phyloP scores from a whole-genome alignment of 2,113 vertebrate species.

The Apteryx owenii region DNA sequence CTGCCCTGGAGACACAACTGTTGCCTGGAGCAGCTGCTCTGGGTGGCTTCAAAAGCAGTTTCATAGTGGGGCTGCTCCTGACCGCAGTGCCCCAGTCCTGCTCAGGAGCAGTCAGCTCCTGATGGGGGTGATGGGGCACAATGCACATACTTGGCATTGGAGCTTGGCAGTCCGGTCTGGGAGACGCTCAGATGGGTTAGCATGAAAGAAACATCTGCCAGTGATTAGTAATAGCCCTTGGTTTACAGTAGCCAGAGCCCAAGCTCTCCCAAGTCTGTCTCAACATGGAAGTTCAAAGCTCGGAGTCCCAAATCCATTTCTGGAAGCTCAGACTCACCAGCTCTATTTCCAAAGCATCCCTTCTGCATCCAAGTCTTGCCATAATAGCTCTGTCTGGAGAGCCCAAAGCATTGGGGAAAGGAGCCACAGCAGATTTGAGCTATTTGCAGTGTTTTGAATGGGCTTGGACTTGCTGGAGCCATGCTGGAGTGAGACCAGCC shows the following conservation, averaged over 20 bases:
- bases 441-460: not conserved
- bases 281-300: not conserved
- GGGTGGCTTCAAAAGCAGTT: accelerated
- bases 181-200: not conserved
- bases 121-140: not conserved
- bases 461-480: not conserved
- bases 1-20: not conserved
- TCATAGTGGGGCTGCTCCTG: accelerated
- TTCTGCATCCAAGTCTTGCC: not conserved
- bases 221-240: not conserved
- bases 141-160: not conserved
- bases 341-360: not conserved
- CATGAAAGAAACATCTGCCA: not conserved
- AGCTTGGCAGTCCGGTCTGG: not conserved
- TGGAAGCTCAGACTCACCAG: not conserved
- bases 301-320: not conserved
- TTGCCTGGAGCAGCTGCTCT: not conserved
- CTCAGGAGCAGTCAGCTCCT: not conserved
- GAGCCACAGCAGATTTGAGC: not conserved
- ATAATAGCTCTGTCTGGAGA: not conserved
- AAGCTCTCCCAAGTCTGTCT: not conserved
- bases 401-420: not conserved
- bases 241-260: not conserved
- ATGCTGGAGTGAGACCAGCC: not conserved
- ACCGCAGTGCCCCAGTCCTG: not conserved